Evolutionary conservation across 1,140 invertebrate genomes (phyloP).

Genomic region (Chelonus insularis): DNA sequence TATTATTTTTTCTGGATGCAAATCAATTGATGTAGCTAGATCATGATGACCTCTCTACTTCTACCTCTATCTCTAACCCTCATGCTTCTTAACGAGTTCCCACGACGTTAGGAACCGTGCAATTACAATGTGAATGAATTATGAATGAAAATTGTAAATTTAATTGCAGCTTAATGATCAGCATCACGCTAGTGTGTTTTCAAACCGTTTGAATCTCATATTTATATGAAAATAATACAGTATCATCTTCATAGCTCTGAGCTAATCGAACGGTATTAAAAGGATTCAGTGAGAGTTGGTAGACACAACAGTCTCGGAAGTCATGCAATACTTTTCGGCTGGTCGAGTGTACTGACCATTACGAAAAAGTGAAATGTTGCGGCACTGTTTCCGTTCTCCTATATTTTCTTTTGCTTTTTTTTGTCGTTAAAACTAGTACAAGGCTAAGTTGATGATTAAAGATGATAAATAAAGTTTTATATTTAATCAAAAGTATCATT

Average conservation of each 20-base stretch:
- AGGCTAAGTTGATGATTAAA: conserved; percentile 8
- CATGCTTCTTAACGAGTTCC: conserved; percentile 26
- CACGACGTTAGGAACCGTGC: conserved; percentile 33
- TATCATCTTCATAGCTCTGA: no score
- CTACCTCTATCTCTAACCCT: neutral
- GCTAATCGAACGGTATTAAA: no score
- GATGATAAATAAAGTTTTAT: conserved; percentile 12
- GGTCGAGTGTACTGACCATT: conserved; percentile 35
- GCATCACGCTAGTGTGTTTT: conserved; percentile 29
- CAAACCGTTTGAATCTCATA: no score
- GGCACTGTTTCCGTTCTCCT: conserved; percentile 28
- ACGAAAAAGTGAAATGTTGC: conserved; percentile 51
- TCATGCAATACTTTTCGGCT: conserved; percentile 47
- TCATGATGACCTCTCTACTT: conserved; percentile 4
- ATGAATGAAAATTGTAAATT: conserved; percentile 37
- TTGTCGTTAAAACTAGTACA: conserved; percentile 1
- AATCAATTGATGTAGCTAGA: neutral
- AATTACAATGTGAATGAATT: conserved; percentile 31
- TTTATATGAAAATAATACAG: no score
- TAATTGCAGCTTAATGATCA: conserved; percentile 29
- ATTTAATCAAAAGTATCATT: neutral
- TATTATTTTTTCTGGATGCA: neutral
- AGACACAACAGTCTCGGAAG: conserved; percentile 33
- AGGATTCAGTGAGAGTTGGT: no score
- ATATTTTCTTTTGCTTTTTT: conserved; percentile 25